Percentiles rank a stretch among this genome's conserved stretches.
Conservation (phyloP, 2,113 vertebrate genomes). For the Naja naja region DNA sequence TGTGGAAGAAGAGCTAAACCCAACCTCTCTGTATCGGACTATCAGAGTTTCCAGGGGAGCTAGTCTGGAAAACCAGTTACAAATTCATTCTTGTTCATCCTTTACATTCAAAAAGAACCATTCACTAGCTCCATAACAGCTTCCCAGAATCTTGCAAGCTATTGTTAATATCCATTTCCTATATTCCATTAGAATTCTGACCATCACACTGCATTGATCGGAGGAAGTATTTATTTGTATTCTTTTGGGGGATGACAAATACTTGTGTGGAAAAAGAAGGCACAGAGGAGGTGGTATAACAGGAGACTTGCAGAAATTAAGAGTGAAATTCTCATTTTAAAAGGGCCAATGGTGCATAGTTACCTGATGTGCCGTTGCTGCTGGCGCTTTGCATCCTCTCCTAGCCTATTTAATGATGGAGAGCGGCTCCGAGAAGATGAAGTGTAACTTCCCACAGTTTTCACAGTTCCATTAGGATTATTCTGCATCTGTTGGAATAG, state of each 20-base stretch:
- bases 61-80: neutral
- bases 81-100: neutral
- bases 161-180: neutral
- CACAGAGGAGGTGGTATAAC: neutral
- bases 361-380: slow-evolving; percentile 82
- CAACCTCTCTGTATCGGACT: neutral
- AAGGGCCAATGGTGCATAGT: slow-evolving; percentile 20
- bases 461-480: slow-evolving; percentile 86
- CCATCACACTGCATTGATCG: neutral
- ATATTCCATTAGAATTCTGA: neutral
- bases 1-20: neutral
- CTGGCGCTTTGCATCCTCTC: slow-evolving; percentile 80
- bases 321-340: neutral
- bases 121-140: neutral
- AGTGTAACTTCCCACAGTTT: slow-evolving; percentile 79
- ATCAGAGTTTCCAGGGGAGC: neutral
- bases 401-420: slow-evolving; percentile 88
- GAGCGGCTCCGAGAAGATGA: slow-evolving; percentile 84
- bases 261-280: neutral
- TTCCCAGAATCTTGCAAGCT: neutral
- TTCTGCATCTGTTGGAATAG: slow-evolving; percentile 86
- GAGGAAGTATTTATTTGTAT: neutral
- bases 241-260: neutral
- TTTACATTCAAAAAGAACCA: neutral
- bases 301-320: neutral